Evolutionary conservation across 2,113 vertebrate species (phyloP).

Genomic region (Sprattus sprattus): DNA sequence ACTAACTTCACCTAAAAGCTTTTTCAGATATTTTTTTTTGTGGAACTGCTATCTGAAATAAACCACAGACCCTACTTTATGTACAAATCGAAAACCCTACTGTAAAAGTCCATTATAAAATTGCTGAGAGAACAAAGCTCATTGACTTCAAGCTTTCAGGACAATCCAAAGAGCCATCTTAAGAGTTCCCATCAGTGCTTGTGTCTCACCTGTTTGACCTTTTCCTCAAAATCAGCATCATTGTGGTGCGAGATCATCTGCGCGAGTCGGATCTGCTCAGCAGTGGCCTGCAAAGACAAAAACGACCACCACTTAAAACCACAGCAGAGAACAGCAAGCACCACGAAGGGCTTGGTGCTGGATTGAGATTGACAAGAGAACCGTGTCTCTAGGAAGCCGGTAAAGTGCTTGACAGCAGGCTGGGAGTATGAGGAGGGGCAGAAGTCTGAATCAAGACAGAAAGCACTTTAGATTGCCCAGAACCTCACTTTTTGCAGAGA

Average conservation of each 20-base stretch:
- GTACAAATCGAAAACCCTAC: background rate
- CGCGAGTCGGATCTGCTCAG: conserved; percentile 97
- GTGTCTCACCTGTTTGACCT: conserved; percentile 91
- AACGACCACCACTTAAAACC: background rate
- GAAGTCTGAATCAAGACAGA: background rate
- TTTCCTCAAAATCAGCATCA: conserved; percentile 97
- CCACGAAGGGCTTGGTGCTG: background rate
- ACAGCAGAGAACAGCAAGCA: rapidly evolving
- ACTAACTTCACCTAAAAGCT: background rate
- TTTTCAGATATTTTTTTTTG: background rate
- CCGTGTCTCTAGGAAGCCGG: background rate
- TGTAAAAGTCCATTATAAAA: background rate
- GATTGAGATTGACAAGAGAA: background rate
- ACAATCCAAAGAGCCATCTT: background rate
- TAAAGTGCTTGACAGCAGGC: background rate
- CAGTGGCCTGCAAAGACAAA: conserved; percentile 80
- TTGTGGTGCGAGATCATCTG: conserved; percentile 99
- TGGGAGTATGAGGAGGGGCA: background rate
- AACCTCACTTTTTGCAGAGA: too few species aligned
- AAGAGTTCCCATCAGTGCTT: background rate
- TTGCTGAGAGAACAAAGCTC: background rate
- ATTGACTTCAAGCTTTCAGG: background rate
- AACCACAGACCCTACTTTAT: background rate
- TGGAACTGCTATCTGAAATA: background rate
- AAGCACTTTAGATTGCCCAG: too few species aligned